A percentile compares a stretch with the other conserved stretches of the same genome.
These are phyloP conservation scores for Drosophila pseudotalamancana DNA, from an alignment of 2,888 invertebrate species.

Conservation along the genomic window DNA sequence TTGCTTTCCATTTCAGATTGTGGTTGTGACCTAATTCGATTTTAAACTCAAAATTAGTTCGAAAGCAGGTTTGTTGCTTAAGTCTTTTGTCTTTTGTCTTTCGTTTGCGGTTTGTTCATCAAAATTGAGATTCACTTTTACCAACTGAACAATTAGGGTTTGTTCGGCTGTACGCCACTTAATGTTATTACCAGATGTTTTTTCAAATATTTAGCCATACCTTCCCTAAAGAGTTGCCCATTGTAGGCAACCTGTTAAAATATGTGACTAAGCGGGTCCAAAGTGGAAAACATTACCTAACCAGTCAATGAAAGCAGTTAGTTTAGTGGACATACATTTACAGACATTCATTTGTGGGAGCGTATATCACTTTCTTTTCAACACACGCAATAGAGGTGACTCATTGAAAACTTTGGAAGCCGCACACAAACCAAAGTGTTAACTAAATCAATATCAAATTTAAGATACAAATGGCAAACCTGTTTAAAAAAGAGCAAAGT, in stretches of 20 bases:
- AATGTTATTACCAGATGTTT: no score
- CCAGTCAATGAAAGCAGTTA: conserved; percentile 16
- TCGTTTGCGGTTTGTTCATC: conserved; percentile 48
- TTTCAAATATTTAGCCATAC: no score
- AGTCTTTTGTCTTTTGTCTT: conserved; percentile 20
- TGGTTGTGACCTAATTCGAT: conserved; percentile 61
- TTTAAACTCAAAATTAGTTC: conserved; percentile 23
- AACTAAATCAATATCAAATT: conserved; percentile 40
- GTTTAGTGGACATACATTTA: conserved; percentile 7
- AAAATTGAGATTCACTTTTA: conserved; percentile 20
- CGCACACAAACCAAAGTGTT: conserved; percentile 19
- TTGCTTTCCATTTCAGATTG: conserved; percentile 73
- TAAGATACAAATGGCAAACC: conserved; percentile 37
- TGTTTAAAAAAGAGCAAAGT: conserved; percentile 28
- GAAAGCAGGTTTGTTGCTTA: conserved; percentile 41
- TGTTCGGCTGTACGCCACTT: no score
- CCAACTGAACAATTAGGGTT: conserved; percentile 14
- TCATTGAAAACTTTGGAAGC: conserved; percentile 30
- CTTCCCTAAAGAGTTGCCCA: no score
- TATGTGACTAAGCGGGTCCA: conserved; percentile 1
- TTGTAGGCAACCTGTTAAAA: no score
- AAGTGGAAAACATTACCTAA: conserved; percentile 42
- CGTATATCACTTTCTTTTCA: conserved; percentile 55
- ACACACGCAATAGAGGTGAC: conserved; percentile 36
- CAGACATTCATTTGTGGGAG: conserved; percentile 6